Percentiles rank a stretch among this genome's conserved stretches.
Conservation (phyloP, 2,113 vertebrate species). For the Phaethornis superciliosus region DNA sequence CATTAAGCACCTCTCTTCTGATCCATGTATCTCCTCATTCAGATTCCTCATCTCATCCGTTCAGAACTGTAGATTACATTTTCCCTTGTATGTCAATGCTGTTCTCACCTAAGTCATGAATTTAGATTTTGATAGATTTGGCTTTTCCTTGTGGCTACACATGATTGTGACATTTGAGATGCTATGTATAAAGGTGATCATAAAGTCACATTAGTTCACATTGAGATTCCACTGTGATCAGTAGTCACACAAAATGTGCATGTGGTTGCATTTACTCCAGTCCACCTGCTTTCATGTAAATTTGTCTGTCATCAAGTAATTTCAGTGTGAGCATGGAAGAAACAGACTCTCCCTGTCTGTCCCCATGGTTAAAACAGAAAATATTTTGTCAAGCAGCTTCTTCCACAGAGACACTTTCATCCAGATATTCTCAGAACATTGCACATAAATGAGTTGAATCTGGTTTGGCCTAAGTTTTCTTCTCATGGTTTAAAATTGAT, state of each 20-base stretch:
- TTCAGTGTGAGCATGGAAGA: neutral
- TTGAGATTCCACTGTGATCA: neutral
- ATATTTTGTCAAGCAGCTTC: neutral
- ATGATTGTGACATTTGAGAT: neutral
- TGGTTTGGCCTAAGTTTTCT: neutral
- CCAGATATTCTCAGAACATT: neutral
- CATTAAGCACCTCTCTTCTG: neutral
- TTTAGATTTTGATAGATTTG: neutral
- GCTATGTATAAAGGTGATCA: neutral
- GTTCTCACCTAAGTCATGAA: neutral
- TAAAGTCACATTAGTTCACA: neutral
- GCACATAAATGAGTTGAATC: neutral
- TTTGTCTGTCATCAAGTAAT: neutral
- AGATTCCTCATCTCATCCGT: too few species aligned
- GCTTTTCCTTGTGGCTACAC: neutral
- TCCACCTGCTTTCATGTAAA: neutral
- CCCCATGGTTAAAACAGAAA: neutral
- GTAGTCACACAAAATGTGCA: neutral
- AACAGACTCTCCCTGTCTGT: neutral
- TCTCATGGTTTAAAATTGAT: conserved; percentile 11
- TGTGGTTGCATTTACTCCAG: neutral
- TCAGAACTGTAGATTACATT: neutral
- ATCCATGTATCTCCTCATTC: neutral
- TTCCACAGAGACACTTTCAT: neutral
- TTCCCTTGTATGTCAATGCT: neutral